These are phyloP conservation scores for Onychomys leucogaster DNA, from an alignment of 2,797 vertebrate species.

Conservation along the genomic window DNA sequence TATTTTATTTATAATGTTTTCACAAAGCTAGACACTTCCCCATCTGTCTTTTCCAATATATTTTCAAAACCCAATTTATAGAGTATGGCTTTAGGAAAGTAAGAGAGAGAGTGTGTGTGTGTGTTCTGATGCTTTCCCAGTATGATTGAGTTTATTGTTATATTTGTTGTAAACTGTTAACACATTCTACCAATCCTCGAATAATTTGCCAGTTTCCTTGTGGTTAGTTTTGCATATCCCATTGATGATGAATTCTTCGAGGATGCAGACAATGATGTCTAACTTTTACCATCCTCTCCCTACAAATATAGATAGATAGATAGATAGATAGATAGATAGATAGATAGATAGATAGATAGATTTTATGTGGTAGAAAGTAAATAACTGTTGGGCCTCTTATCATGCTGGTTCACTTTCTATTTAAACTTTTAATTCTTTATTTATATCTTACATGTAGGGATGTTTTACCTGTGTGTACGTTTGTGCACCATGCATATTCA, in stretches of 20 bases:
- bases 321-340: not conserved
- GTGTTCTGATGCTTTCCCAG: not conserved
- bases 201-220: not conserved
- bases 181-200: not conserved
- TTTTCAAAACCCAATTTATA: slow-evolving; percentile 72
- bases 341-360: not conserved
- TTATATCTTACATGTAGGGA: not conserved
- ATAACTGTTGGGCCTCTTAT: not conserved
- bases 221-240: not conserved
- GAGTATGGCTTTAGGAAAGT: slow-evolving; percentile 39
- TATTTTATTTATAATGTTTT: slow-evolving; percentile 83
- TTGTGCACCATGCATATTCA: not conserved
- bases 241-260: slow-evolving; percentile 20
- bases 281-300: not conserved
- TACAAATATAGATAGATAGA: not conserved
- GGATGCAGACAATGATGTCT: not conserved
- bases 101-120: not conserved
- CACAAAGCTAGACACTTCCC: slow-evolving; percentile 48
- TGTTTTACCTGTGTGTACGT: not conserved
- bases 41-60: slow-evolving; percentile 74
- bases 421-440: not conserved
- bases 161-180: slow-evolving; percentile 43
- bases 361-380: not conserved
- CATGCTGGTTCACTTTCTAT: not conserved
- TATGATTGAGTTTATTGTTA: not conserved